Conservation (phyloP, 1,140 invertebrate species). For the Orius insidiosus region DNA sequence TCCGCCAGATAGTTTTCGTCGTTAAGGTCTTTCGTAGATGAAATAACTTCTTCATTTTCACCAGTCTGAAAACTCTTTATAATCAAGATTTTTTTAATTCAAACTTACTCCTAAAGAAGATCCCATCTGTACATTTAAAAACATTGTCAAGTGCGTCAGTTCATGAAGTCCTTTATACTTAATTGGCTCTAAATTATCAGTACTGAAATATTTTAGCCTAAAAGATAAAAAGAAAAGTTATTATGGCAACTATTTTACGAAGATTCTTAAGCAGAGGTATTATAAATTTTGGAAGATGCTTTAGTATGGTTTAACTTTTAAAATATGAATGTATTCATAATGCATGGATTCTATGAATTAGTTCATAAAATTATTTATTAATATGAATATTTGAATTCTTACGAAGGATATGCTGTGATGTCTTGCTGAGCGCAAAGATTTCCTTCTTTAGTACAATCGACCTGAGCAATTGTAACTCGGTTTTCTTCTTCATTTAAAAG, state of each 20-base stretch:
- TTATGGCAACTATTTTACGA: too few species aligned
- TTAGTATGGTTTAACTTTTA: too few species aligned
- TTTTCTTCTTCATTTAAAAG: conserved; percentile 42
- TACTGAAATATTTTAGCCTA: conserved; percentile 56
- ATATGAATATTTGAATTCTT: too few species aligned
- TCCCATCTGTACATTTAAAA: conserved; percentile 51
- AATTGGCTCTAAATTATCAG: conserved; percentile 32
- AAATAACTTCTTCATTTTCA: conserved; percentile 17
- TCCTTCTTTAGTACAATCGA: conserved; percentile 59
- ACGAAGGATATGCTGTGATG: conserved; percentile 55
- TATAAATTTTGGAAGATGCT: too few species aligned
- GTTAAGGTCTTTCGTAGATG: conserved; percentile 35
- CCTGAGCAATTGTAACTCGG: conserved; percentile 47
- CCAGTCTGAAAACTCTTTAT: neutral
- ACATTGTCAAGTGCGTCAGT: conserved; percentile 47
- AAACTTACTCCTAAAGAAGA: conserved; percentile 22
- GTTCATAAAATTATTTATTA: conserved; percentile 2
- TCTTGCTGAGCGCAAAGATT: conserved; percentile 50
- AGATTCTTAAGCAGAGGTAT: too few species aligned
- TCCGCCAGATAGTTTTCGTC: conserved; percentile 51
- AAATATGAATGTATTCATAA: too few species aligned
- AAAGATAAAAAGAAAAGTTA: conserved; percentile 19
- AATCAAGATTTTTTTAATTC: too few species aligned
- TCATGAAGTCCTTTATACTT: conserved; percentile 54
- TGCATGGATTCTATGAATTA: too few species aligned